Conservation (phyloP, 1,140 invertebrate genomes). For the Ceratosolen fusciceps region DNA sequence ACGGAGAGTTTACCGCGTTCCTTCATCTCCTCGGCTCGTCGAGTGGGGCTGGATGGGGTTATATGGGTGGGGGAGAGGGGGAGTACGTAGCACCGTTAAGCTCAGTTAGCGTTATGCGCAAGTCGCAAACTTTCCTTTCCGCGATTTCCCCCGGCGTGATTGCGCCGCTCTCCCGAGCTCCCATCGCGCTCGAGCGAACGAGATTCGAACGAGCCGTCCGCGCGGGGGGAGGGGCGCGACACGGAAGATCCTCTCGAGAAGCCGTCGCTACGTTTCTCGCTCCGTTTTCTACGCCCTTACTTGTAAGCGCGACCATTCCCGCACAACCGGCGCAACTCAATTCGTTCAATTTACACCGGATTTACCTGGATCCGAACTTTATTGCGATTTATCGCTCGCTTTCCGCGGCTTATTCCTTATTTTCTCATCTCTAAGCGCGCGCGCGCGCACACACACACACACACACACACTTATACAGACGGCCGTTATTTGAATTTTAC, state of each 20-base stretch:
- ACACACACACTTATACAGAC: too few relatives aligned
- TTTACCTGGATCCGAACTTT: conserved; percentile 19
- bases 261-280: neutral
- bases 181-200: neutral
- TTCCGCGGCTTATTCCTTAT: conserved; percentile 13
- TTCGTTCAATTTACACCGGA: conserved; percentile 35
- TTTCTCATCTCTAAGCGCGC: too few relatives aligned
- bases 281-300: neutral
- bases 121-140: conserved; percentile 59
- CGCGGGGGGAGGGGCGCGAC: too few relatives aligned
- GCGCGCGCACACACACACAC: too few relatives aligned
- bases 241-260: neutral
- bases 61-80: neutral
- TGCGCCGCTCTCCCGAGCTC: conserved; percentile 42
- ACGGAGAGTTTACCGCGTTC: neutral
- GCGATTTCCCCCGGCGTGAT: conserved; percentile 56
- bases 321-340: neutral
- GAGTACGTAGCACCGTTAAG: conserved; percentile 50
- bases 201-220: too few relatives aligned
- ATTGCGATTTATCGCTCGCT: conserved; percentile 28
- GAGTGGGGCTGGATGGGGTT: neutral
- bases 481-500: neutral
- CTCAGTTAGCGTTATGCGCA: conserved; percentile 48
- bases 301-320: neutral
- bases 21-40: conserved; percentile 1